Base-by-base conservation (phyloP, 2,113 vertebrate genomes). In the Morone saxatilis region DNA sequence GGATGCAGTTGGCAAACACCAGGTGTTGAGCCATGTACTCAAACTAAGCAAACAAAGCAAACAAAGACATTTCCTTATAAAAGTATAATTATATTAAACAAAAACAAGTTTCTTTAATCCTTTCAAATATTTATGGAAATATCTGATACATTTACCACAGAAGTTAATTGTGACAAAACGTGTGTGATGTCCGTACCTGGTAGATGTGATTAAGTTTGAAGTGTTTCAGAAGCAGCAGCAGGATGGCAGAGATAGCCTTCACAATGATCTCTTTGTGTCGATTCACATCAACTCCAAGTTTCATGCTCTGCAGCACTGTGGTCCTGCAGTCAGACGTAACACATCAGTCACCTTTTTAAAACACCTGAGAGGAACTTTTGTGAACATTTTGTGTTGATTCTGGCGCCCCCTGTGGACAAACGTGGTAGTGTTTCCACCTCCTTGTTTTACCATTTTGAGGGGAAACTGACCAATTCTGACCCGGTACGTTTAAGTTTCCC, bases 11-110 rank as follows among this genome's bases (percentile, higher is more conserved):
- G 85, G 98, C 98, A 78, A 99, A 99, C 65, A 99, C 98, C 88
- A 99, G 91, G 73, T 99, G 98, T 88, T 99, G 98, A 69, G 98
- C 97, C 98, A 99, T 99, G 94, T 98, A 99, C 89, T 99, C 98
- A 92, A 99, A 99, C 98, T n/a, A n/a, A n/a, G n/a, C n/a, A n/a
- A n/a, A n/a, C n/a, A n/a, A 1, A 69, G 13, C 10, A 89, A 2
- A 84, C 20, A 86, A 7, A 70, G 7, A 76, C 8, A 43, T 5
- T 68, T 31, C 36, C 25, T 22, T 45, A 38, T 43, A 19, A 16
- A 5, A 10, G 17, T 31, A 31, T 31, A 31, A 31, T 31, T 31
- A 31, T 31, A 31, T 31, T 31, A 16, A 19, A 59, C 10, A 36
- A 73, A 70, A 3, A 70, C 50, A 4, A 0, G 40, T 38, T 9